Conservation (phyloP, 2,888 invertebrate genomes). For the Oligia fasciuncula region DNA sequence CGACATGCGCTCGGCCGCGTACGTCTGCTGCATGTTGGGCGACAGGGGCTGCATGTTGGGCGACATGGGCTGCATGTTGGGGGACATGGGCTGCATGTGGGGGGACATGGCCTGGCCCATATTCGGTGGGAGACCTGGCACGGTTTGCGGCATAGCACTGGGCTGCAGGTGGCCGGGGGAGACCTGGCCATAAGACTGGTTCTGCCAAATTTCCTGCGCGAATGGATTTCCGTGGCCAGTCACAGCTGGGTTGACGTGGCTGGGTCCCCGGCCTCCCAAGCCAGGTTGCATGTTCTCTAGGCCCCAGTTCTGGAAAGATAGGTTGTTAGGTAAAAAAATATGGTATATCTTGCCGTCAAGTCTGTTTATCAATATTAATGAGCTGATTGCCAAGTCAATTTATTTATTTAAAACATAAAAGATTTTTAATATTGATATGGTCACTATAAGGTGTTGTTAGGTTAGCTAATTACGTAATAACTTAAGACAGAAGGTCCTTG, state of each 20-base stretch:
- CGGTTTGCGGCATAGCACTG: conserved; percentile 35
- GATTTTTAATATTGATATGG: too few species aligned
- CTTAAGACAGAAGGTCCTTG: too few species aligned
- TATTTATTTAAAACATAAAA: too few species aligned
- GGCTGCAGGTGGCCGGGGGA: conserved; percentile 45
- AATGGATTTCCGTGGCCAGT: conserved; percentile 51
- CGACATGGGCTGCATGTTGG: conserved; percentile 38
- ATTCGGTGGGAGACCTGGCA: conserved; percentile 24
- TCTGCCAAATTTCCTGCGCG: conserved; percentile 56
- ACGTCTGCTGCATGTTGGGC: conserved; percentile 31
- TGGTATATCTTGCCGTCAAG: neutral
- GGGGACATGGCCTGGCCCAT: conserved; percentile 39
- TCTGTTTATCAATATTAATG: neutral
- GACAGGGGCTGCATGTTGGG: conserved; percentile 35
- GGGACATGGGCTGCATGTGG: conserved; percentile 34
- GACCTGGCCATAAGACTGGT: conserved; percentile 40
- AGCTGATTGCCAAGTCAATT: too few species aligned
- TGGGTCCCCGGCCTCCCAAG: conserved; percentile 58
- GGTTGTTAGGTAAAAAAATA: neutral
- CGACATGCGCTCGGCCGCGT: conserved; percentile 30
- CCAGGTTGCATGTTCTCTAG: conserved; percentile 58
- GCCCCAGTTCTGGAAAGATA: conserved; percentile 48
- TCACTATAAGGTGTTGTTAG: too few species aligned
- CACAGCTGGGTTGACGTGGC: conserved; percentile 33
- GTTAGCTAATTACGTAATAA: too few species aligned